These are phyloP conservation scores for Probaryconus sp. DNA, from an alignment of 1,140 invertebrate species.

Conservation along the genomic window DNA sequence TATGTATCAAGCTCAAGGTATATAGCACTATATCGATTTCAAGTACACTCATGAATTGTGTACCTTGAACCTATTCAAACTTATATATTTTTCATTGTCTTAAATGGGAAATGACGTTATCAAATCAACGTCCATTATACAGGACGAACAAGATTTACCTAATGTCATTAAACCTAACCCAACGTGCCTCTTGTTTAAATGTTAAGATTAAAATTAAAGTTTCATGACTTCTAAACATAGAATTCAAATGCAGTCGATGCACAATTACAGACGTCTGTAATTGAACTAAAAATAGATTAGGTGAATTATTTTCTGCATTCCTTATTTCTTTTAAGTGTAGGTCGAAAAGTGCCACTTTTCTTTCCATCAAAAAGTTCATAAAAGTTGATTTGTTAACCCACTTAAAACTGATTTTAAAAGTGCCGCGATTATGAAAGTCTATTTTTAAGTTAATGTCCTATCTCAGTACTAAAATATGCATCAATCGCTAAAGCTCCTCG, in stretches of 20 bases:
- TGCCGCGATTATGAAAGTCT: too few species aligned
- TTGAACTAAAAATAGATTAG: too few species aligned
- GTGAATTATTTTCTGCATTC: too few species aligned
- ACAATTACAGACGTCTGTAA: too few species aligned
- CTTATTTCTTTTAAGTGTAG: too few species aligned
- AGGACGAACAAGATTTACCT: slow-evolving; percentile 14
- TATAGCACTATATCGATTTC: slow-evolving; percentile 33
- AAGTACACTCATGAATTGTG: slow-evolving; percentile 28
- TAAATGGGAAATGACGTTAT: slow-evolving; percentile 26
- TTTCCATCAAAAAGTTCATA: too few species aligned
- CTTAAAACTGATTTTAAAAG: too few species aligned
- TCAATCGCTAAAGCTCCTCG: slow-evolving; percentile 14
- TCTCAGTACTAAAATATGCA: slow-evolving; percentile 9
- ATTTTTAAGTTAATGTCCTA: too few species aligned
- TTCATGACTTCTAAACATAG: too few species aligned
- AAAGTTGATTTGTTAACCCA: too few species aligned
- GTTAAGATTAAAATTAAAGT: neutral
- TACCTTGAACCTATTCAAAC: slow-evolving; percentile 51
- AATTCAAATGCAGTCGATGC: too few species aligned
- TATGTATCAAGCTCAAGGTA: slow-evolving; percentile 32
- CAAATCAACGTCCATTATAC: slow-evolving; percentile 3
- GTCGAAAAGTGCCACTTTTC: too few species aligned
- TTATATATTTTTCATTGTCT: slow-evolving; percentile 39
- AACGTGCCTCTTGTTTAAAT: neutral
- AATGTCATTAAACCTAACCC: slow-evolving; percentile 3